These are phyloP conservation scores for Aviceda subcristata DNA, from an alignment of 2,113 vertebrate genomes.

Conservation along the genomic window DNA sequence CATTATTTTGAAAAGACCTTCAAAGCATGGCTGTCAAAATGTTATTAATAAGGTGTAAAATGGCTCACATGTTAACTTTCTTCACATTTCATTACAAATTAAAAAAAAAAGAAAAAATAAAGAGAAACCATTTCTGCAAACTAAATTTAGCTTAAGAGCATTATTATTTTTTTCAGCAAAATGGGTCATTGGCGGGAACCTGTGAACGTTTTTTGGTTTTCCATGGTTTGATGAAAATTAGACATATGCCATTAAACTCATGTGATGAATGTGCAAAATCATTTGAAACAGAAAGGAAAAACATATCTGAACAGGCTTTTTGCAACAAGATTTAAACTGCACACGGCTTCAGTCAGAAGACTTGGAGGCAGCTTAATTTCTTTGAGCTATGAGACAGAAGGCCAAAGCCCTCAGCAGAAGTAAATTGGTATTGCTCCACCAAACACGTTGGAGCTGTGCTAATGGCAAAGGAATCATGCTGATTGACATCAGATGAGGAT, in stretches of 20 bases:
- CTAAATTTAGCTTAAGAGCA: neutral
- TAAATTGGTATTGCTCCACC: slow-evolving; percentile 26
- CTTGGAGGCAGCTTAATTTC: slow-evolving; percentile 3
- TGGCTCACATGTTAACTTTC: neutral
- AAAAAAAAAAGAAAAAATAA: neutral
- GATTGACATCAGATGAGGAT: slow-evolving; percentile 53
- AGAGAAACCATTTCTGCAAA: neutral
- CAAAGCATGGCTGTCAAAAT: neutral
- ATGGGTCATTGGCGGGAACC: neutral
- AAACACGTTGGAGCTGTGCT: slow-evolving; percentile 3
- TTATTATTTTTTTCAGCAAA: neutral
- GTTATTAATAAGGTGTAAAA: slow-evolving; percentile 7
- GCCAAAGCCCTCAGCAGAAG: neutral
- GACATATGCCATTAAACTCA: neutral
- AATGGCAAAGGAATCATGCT: slow-evolving; percentile 20
- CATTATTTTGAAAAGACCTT: neutral
- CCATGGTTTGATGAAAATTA: slow-evolving; percentile 8
- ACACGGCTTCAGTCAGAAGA: neutral
- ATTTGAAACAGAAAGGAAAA: slow-evolving; percentile 25
- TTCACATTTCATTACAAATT: neutral
- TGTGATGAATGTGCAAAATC: slow-evolving; percentile 6
- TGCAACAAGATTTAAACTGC: neutral
- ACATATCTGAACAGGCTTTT: neutral
- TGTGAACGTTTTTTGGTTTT: neutral
- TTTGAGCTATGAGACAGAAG: slow-evolving; percentile 20